Base-by-base conservation (phyloP, 2,113 vertebrate species). In the Pedionomus torquatus region DNA sequence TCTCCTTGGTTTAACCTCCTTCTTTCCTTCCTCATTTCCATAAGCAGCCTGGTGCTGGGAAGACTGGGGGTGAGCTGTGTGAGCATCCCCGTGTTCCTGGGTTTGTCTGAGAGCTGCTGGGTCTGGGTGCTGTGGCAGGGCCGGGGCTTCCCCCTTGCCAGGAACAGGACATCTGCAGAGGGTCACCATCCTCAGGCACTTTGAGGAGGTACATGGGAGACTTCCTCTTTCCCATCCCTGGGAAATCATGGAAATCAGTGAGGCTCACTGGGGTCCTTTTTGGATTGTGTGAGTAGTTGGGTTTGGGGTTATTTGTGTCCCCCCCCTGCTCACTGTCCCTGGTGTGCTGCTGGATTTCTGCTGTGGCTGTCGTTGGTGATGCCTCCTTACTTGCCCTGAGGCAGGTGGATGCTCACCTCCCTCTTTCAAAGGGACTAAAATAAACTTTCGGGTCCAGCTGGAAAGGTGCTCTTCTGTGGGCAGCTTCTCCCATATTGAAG, bases 81-180 rank as follows among this genome's bases (percentile, higher is more conserved):
- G 8, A 41, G 54, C 64, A 17, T n/a, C 24, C 2, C 7, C 1
- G 9, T 0, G 0, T 1, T 3, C 55, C 69, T 3, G 3, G 65
- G 19, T 71, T 76, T 70, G 24, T 28, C 21, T 13, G n/a, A n/a
- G 15, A 76, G 74, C 57, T 91, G 63, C 82, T 49, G 71, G 83
- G 44, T 15, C n/a, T 24, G 25, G 21, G 18, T 7, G 23, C 69
- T 44, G 49, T 10, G 24, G 33, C 30, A 39, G 17, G 39, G 10
- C 1, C 1, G 55, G 28, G n/a, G 33, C 33, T 76, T 72, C 46
- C 25, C 33, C 26, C 1, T 43, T 55, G 24, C 51, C 37, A 25
- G 71, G 51, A 58, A 15, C 0, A 3, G 57, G 65, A 17, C 30
- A 6, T 33, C n/a, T 89, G 35, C 9, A 16, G 15, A 66, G 61